These are phyloP conservation scores for Nyleta sp. DNA, from an alignment of 2,888 invertebrate genomes.

Conservation along the genomic window DNA sequence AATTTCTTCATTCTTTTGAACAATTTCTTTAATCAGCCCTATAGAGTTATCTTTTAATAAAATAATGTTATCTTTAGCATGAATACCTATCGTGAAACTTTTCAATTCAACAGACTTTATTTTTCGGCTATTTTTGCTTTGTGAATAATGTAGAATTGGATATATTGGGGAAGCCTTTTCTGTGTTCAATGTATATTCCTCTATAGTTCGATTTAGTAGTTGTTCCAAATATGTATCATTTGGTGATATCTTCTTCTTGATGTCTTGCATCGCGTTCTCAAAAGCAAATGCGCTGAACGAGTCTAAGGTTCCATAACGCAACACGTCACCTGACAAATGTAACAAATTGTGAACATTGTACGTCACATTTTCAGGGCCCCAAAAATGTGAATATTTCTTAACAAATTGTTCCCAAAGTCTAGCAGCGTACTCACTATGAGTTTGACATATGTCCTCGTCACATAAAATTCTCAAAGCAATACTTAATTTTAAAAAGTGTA, in stretches of 20 bases:
- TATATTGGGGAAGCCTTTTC: no score
- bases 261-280: background rate
- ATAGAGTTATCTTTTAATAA: background rate
- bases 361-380: slow-evolving; percentile 60
- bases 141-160: background rate
- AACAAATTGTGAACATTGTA: slow-evolving; percentile 71
- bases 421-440: background rate
- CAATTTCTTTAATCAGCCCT: background rate
- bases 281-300: background rate
- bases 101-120: background rate
- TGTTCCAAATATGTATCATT: no score
- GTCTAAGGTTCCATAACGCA: slow-evolving; percentile 20
- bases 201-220: no score
- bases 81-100: no score
- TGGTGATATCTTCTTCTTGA: no score
- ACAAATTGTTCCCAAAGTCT: slow-evolving; percentile 40
- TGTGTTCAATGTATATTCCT: no score
- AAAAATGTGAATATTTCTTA: slow-evolving; percentile 27
- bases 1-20: background rate
- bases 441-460: no score
- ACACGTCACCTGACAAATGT: slow-evolving; percentile 63
- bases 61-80: background rate
- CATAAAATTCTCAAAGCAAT: slow-evolving; percentile 13
- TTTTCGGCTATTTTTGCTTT: background rate
- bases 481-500: slow-evolving; percentile 9